Base-by-base conservation (phyloP, 1,140 invertebrate genomes). In the Sinonovacula constricta region DNA sequence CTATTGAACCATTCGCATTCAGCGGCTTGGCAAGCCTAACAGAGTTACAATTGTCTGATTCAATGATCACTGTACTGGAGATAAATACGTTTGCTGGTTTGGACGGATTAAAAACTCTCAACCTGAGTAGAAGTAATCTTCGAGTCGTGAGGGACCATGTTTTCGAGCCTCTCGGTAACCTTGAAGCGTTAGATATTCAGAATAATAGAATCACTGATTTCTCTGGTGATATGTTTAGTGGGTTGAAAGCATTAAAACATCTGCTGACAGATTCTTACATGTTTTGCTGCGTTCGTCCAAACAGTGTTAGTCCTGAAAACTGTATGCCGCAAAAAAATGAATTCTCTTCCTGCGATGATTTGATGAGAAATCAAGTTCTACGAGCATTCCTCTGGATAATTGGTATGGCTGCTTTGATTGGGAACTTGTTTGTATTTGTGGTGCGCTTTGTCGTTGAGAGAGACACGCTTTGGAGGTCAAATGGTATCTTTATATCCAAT, bases 401-500 rank as follows among this genome's bases (percentile, higher is more conserved):
- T 12, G 83, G 80, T 45, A 4, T 83, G 15, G 28, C 66, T 33
- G 77, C 84, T 15, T 31, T 86, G 3, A 7, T 83, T 0, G 86
- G 84, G 15, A 87, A 87, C 57, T 0, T 80, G 14, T 34, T 67
- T 10, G 77, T 81, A 5, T 51, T 87, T 1, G 14, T 77, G 1
- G 84, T 72, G 31, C 56, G 83, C 36, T 2, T 81, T 1, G 7
- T 72, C 18, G 53, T 57, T 26, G 70, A 82, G 54, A 65, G 75
- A 22, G 28, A 68, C 7, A 67, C 59, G 24, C 36, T 81, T 0
- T 72, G 70, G 18, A 77, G 74, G 45, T 77, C 82, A n/a, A 79
- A 83, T 77, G 81, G 79, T 18, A 70, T 85, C 22, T 83, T 88
- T 62, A 81, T 88, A 12, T 71, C 79, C n/a, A 88, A 86, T 78